phyloP scores from a whole-genome alignment of 2,797 vertebrate species.

The Sebastes nivosus region DNA sequence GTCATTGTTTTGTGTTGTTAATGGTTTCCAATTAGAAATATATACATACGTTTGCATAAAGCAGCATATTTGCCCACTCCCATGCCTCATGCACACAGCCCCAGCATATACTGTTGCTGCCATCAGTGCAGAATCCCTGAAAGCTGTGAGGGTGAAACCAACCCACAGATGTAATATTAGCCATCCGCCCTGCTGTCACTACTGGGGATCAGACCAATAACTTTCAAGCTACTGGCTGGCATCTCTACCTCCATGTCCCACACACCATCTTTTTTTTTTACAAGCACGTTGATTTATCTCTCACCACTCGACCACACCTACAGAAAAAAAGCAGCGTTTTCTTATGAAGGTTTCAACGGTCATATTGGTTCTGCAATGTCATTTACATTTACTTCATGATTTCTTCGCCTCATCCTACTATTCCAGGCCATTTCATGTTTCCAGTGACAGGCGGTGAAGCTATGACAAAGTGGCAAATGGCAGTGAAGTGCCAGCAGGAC shows the following conservation, averaged over 20 bases:
- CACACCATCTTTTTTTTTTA: slow-evolving; percentile 8
- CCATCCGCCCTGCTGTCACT: background rate
- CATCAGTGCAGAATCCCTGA: background rate
- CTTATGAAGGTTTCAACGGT: background rate
- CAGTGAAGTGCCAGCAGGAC: slow-evolving; percentile 33
- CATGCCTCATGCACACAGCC: background rate
- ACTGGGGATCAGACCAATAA: slow-evolving; percentile 21
- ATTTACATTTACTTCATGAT: slow-evolving; percentile 8
- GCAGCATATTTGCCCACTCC: no score
- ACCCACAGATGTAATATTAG: background rate
- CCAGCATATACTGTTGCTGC: background rate
- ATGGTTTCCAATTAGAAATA: no score
- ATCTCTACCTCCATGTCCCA: background rate
- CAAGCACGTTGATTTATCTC: slow-evolving; percentile 20
- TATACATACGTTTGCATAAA: no score
- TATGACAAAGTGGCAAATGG: slow-evolving; percentile 33
- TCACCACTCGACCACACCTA: background rate
- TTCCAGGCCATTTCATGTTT: background rate
- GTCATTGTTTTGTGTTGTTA: no score
- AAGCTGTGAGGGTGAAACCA: background rate
- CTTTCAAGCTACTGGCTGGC: background rate
- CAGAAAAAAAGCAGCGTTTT: slow-evolving; percentile 9
- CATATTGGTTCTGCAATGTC: background rate
- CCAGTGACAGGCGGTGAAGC: slow-evolving; percentile 17
- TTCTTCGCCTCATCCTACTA: background rate